A percentile compares a stretch with the other conserved stretches of the same genome.
These are phyloP conservation scores for Porites rus DNA, from an alignment of 92 coral and sea anemone species.

Conservation along the genomic window DNA sequence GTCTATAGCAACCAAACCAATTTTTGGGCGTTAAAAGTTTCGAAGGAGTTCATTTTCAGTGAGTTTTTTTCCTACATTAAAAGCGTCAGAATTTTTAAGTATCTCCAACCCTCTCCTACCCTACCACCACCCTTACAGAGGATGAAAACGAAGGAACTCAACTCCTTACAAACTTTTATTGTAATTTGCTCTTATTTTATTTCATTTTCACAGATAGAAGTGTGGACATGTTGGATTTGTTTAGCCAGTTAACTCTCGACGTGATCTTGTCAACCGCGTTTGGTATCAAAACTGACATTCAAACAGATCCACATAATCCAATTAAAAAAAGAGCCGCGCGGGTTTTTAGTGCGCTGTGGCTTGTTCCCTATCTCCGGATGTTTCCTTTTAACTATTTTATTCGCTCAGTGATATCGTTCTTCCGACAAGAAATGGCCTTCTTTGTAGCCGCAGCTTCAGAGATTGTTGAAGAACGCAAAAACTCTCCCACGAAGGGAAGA, in stretches of 20 bases:
- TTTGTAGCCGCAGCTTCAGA: constrained; percentile 30
- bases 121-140: too few relatives aligned
- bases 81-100: too few relatives aligned
- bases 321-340: constrained; percentile 4
- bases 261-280: constrained; percentile 71
- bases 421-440: constrained; percentile 10
- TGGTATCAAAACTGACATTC: constrained; percentile 74
- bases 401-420: constrained; percentile 13
- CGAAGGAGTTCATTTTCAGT: too few relatives aligned
- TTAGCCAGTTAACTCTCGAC: constrained; percentile 75
- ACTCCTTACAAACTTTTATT: too few relatives aligned
- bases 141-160: too few relatives aligned
- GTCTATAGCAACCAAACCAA: too few relatives aligned
- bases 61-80: too few relatives aligned
- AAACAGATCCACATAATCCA: constrained; percentile 56
- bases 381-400: constrained; percentile 20
- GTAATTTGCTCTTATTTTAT: neutral
- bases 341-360: constrained; percentile 6
- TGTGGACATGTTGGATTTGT: constrained; percentile 64
- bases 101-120: too few relatives aligned
- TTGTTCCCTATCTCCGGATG: constrained; percentile 3
- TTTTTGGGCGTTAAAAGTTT: too few relatives aligned
- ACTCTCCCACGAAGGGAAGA: constrained; percentile 7
- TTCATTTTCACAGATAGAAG: constrained; percentile 41
- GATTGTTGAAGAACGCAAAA: constrained; percentile 19